A percentile compares a stretch with the other conserved stretches of the same genome.
phyloP scores from a whole-genome alignment of 2,888 invertebrate genomes.

The Aethes cnicana region DNA sequence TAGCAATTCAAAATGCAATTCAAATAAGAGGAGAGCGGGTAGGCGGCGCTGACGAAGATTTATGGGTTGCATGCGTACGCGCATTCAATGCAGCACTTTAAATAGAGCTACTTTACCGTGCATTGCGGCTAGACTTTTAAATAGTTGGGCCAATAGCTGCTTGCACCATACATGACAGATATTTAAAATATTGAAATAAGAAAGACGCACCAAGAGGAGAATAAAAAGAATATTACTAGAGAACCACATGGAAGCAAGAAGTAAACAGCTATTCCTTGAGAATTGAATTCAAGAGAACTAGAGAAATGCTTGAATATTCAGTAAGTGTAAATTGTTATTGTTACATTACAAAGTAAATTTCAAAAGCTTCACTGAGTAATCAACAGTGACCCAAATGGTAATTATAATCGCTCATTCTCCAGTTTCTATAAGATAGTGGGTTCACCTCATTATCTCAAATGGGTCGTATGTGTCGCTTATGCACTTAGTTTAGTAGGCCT shows the following conservation, averaged over 20 bases:
- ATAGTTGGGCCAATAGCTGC: too few species aligned
- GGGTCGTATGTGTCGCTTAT: not conserved
- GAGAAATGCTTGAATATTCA: too few species aligned
- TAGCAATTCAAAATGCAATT: conserved; percentile 27
- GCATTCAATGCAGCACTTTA: conserved; percentile 11
- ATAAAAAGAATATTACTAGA: too few species aligned
- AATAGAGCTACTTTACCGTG: not conserved
- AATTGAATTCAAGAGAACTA: too few species aligned
- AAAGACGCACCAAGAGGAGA: too few species aligned
- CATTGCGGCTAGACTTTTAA: not conserved
- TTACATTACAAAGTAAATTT: too few species aligned
- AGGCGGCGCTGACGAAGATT: conserved; percentile 28
- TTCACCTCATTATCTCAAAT: not conserved
- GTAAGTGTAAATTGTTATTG: too few species aligned
- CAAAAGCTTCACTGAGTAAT: not conserved
- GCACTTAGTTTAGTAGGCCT: not conserved
- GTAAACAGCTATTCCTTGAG: too few species aligned
- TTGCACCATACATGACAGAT: too few species aligned
- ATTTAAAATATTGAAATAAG: too few species aligned
- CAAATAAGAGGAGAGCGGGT: conserved; percentile 27
- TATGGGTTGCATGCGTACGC: conserved; percentile 14
- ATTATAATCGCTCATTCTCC: not conserved
- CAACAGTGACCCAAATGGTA: not conserved
- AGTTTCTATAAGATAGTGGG: not conserved
- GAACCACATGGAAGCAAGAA: too few species aligned